Evolutionary conservation across 2,113 vertebrate species (phyloP), one percentile per base, ranked within the genome.

Genomic region (Microcebus ravelobensis): DNA sequence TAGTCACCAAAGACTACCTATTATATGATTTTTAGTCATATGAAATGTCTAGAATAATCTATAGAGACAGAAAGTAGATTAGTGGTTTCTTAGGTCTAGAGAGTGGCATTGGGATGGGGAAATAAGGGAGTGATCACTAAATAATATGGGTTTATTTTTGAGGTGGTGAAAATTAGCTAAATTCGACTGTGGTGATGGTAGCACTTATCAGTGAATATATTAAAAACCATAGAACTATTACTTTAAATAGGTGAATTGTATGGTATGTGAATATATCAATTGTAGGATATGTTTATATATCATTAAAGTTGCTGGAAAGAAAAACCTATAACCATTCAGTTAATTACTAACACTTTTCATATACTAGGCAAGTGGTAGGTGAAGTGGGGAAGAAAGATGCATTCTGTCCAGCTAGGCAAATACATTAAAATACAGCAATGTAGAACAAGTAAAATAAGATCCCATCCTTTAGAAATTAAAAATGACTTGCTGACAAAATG

Each of bases 401-500:
- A 12, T 21, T 5, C 36, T 39, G 10, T 18, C 7, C 27, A 76
- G 65, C 12, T 25, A 42, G 31, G 25, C 18, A 79, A 77, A n/a
- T 77, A 8, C 25, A 11, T 36, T 80, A 31, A 91, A 82, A 20
- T 7, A 25, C 3, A 95, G 39, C 21, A 50, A 18, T 42, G 12
- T 65, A 27, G 96, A 94, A 68, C 14, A 89, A 85, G 48, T 89
- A 18, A 76, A 88, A 84, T 3, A 82, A n/a, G 11, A 57, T 1
- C 6, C 23, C 39, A 42, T 68, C 7, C 29, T 85, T 96, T 73
- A 73, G 14, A 92, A 95, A 95, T 86, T 71, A 84, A 97, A 96
- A 96, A 90, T 92, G 94, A 96, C 80, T 92, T 31, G 52, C 61
- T 65, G 90, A 85, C 92, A 97, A 50, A 11, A 88, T 15, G 31